Conservation (phyloP, 2,797 vertebrate species). For the Pangasius larnaudii region DNA sequence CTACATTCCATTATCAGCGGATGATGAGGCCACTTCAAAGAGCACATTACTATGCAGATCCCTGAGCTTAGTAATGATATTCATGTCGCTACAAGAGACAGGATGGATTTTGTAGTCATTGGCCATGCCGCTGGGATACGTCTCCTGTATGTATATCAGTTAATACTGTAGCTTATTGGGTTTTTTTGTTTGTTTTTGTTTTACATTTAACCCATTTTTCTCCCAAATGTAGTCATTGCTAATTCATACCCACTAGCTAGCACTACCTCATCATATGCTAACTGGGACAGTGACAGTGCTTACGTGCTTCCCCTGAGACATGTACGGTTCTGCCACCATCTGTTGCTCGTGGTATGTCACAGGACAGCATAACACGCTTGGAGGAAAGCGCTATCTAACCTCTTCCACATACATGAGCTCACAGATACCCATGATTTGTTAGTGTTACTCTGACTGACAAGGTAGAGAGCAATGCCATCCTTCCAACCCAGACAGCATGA, state of each 20-base stretch:
- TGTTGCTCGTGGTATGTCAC: neutral
- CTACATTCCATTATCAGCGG: slow-evolving; percentile 13
- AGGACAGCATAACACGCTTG: neutral
- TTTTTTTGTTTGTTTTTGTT: neutral
- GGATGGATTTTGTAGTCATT: neutral
- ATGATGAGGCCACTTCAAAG: slow-evolving; percentile 35
- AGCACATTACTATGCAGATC: slow-evolving; percentile 35
- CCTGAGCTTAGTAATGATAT: slow-evolving; percentile 16
- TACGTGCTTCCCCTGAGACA: neutral
- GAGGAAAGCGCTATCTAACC: neutral
- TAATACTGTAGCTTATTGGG: neutral
- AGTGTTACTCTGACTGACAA: neutral
- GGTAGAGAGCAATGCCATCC: neutral
- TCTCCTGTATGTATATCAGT: neutral
- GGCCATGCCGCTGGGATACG: neutral
- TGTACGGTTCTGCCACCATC: neutral
- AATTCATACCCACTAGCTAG: neutral
- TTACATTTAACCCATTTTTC: neutral
- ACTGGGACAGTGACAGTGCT: neutral
- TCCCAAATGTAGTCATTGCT: neutral
- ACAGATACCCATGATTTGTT: neutral
- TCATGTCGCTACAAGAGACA: slow-evolving; percentile 23
- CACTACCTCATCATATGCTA: neutral
- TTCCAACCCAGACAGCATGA: neutral
- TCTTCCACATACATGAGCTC: neutral